Evolutionary conservation across 2,797 vertebrate genomes (phyloP).

Genomic region (Helostoma temminkii): DNA sequence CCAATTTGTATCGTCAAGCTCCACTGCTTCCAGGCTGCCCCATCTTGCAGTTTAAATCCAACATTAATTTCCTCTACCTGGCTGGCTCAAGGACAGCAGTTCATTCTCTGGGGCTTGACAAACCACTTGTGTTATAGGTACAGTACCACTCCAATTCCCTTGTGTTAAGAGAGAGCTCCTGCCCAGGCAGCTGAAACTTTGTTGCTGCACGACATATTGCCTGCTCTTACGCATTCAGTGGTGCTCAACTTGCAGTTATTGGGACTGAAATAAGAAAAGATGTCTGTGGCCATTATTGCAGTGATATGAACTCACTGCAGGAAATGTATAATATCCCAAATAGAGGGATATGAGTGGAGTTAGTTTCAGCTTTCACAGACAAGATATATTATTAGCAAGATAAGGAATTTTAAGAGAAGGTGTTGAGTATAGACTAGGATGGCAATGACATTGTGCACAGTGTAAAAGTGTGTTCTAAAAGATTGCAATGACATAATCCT

Average conservation of each 20-base stretch:
- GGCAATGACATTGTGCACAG: background rate
- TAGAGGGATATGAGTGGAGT: background rate
- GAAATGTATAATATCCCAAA: constrained; percentile 20
- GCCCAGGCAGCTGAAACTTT: constrained; percentile 31
- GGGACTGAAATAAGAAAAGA: constrained; percentile 28
- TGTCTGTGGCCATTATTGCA: constrained; percentile 33
- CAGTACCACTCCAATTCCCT: constrained; percentile 42
- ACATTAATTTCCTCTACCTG: constrained; percentile 66
- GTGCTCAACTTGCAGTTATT: constrained; percentile 28
- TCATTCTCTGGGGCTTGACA: constrained; percentile 43
- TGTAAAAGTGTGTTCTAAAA: constrained; percentile 5
- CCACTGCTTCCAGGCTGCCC: constrained; percentile 53
- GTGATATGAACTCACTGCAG: constrained; percentile 21
- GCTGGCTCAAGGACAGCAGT: constrained; percentile 65
- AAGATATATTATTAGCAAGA: background rate
- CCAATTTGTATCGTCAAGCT: constrained; percentile 73
- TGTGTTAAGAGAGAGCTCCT: constrained; percentile 35
- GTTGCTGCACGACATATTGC: constrained; percentile 27
- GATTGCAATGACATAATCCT: background rate
- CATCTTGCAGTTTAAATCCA: constrained; percentile 59
- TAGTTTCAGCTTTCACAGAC: background rate
- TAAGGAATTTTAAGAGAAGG: constrained; percentile 2
- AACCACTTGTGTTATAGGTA: constrained; percentile 41
- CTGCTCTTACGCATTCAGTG: constrained; percentile 26
- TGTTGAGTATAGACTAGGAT: background rate